Conservation (phyloP, 2,888 invertebrate genomes). For the Autographa gamma region DNA sequence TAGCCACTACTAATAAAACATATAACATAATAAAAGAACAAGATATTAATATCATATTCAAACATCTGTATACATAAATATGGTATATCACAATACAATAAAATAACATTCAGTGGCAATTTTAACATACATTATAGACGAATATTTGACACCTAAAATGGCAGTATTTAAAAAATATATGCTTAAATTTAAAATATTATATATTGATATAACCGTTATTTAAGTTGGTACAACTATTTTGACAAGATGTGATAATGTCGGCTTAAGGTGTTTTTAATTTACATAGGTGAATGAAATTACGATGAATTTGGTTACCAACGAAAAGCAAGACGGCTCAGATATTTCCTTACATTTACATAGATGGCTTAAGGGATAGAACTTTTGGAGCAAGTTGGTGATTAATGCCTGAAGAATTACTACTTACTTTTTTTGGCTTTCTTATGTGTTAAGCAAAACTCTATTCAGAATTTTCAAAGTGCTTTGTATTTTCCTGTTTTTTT, state of each 20-base stretch:
- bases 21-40: conserved; percentile 17
- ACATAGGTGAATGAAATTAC: conserved; percentile 13
- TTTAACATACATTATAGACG: conserved; percentile 35
- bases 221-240: conserved; percentile 37
- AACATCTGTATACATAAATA: conserved; percentile 31
- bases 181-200: conserved; percentile 43
- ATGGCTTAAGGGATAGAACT: neutral
- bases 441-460: neutral
- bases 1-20: neutral
- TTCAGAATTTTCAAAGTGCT: neutral
- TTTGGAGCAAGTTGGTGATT: neutral
- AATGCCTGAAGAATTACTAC: neutral
- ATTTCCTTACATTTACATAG: neutral
- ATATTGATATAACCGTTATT: conserved; percentile 31
- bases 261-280: conserved; percentile 22
- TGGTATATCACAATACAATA: conserved; percentile 34
- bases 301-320: neutral
- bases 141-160: conserved; percentile 52
- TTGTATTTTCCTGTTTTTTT: neutral
- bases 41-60: conserved; percentile 34
- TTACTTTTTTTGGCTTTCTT: neutral
- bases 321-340: neutral
- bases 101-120: conserved; percentile 44
- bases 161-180: conserved; percentile 33
- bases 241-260: conserved; percentile 26